These are phyloP conservation scores for Dicentrarchus labrax DNA, from an alignment of 2,113 vertebrate genomes.

Conservation along the genomic window DNA sequence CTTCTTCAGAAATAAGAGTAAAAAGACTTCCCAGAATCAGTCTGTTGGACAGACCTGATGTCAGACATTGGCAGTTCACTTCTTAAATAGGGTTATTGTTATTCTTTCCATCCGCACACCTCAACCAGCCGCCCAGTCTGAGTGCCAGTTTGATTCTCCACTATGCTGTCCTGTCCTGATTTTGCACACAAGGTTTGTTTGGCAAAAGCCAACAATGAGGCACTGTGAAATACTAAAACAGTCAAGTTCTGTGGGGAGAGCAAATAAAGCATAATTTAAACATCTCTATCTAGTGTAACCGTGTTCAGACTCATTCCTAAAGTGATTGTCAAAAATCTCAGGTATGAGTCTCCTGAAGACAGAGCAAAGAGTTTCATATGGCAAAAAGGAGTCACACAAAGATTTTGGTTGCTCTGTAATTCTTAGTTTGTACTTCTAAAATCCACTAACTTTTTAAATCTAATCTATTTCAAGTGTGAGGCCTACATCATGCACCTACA, in stretches of 20 bases:
- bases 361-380: constrained; percentile 3
- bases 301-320: constrained; percentile 1
- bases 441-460: not conserved
- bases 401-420: not conserved
- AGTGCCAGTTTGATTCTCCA: constrained; percentile 35
- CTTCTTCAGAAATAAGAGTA: not conserved
- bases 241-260: constrained; percentile 3
- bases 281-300: not conserved
- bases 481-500: not conserved
- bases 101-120: constrained; percentile 61
- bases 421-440: not conserved
- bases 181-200: constrained; percentile 14
- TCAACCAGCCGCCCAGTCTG: constrained; percentile 25
- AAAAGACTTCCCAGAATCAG: constrained; percentile 29
- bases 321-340: not conserved
- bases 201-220: constrained; percentile 41
- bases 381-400: constrained; percentile 10
- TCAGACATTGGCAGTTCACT: constrained; percentile 24
- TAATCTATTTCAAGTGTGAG: no score
- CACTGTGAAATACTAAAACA: constrained; percentile 50
- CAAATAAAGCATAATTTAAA: not conserved
- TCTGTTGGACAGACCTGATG: constrained; percentile 16
- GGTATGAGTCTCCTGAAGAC: not conserved
- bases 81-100: constrained; percentile 18
- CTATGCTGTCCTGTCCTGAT: constrained; percentile 50